Evolutionary conservation across 2,888 invertebrate species (phyloP), one percentile per base, ranked within the genome.

Genomic region (Eremobia ochroleuca): DNA sequence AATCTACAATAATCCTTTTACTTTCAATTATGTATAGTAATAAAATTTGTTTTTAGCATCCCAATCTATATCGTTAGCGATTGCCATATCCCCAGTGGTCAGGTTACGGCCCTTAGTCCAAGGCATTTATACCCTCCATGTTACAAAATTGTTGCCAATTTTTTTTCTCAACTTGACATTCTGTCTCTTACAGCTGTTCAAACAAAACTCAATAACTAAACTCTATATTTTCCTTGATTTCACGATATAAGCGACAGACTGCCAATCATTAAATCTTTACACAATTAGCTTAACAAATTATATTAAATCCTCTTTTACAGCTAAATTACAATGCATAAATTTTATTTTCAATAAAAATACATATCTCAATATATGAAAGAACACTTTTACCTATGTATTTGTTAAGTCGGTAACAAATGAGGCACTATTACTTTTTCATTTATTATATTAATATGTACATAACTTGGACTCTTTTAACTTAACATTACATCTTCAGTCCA

Each of bases 311-410:
- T 95, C 95, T 96, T 95, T 95, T 95, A 95, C 89, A 94, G 90
- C 95, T 96, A 96, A 94, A 93, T 94, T 96, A 96, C 96, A 95
- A 94, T 94, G 95, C 95, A 94, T 96, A 96, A 94, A 94, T 93
- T 94, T 95, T 93, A 92, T 94, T 94, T 89, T 92, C 91, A 93
- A 94, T 93, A 94, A 95, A 96, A 96, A 96, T 96, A 96, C 95
- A 96, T 95, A 95, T 96, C 93, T 96, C 93, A 92, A 92, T 93
- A 93, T 95, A 95, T 95, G 93, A 95, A 95, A 96, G 95, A 96
- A 96, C 95, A 96, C 95, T 94, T 87, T 93, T 92, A 93, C 93
- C 92, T 94, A 94, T 93, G 91, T 94, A 92, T 93, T 94, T 94
- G 92, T 94, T 93, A 92, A 92, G 88, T 95, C 95, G 96, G 96